A percentile compares a stretch with the other conserved stretches of the same genome.
phyloP scores from a whole-genome alignment of 2,888 invertebrate genomes.

The Cephus nigrinus region DNA sequence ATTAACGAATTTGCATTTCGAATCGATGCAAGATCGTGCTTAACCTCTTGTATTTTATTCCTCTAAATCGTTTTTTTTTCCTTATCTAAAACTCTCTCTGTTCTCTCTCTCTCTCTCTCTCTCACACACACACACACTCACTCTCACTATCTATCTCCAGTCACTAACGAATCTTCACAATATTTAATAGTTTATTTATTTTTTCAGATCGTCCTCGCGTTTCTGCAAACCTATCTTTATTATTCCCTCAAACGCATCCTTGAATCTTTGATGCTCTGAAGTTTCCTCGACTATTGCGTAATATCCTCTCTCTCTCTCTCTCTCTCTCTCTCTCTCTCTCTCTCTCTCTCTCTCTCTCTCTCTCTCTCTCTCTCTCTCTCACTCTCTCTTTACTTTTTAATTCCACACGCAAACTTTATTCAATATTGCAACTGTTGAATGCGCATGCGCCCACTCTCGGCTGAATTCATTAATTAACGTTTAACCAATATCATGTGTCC shows the following conservation, averaged over 20 bases:
- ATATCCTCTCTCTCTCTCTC: no score
- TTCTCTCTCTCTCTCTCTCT: conserved; percentile 14
- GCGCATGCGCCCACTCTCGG: background rate
- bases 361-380: no score
- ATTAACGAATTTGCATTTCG: no score
- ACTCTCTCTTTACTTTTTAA: background rate
- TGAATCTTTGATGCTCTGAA: no score
- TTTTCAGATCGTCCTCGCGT: conserved; percentile 2
- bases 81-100: conserved; percentile 1
- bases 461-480: background rate
- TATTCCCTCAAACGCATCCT: background rate
- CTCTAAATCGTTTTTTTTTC: no score
- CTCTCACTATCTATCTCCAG: background rate
- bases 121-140: conserved; percentile 9
- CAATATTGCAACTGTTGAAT: background rate
- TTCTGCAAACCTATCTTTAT: background rate
- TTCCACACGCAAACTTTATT: background rate
- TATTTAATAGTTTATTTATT: background rate
- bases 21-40: no score
- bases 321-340: no score
- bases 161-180: conserved; percentile 15
- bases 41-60: no score
- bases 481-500: background rate
- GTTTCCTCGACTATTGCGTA: no score
- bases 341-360: background rate